Conservation (phyloP, 2,888 invertebrate genomes). For the Hypselothyrea guttata region DNA sequence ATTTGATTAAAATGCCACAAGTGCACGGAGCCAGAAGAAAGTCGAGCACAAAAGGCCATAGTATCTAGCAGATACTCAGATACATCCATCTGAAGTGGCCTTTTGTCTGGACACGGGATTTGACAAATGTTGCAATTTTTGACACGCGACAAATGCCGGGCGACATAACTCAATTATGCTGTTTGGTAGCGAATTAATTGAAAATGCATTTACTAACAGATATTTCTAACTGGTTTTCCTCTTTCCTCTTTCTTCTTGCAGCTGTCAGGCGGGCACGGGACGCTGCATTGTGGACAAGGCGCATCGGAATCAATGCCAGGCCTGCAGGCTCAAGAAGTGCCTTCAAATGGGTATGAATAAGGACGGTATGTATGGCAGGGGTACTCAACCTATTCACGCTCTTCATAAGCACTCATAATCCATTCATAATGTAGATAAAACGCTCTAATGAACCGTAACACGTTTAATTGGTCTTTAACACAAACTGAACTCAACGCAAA, state of each 20-base stretch:
- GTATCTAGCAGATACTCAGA: conserved; percentile 19
- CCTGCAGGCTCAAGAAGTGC: conserved; percentile 98
- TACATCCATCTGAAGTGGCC: conserved; percentile 19
- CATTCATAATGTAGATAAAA: conserved; percentile 34
- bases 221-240: conserved; percentile 4
- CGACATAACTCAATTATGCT: conserved; percentile 62
- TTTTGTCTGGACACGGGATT: conserved; percentile 27
- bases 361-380: conserved; percentile 94
- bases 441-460: conserved; percentile 73
- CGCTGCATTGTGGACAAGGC: conserved; percentile 99
- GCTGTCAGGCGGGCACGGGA: conserved; percentile 99
- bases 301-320: conserved; percentile 99
- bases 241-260: conserved; percentile 80
- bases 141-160: conserved; percentile 59
- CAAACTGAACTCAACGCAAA: conserved; percentile 57
- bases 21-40: conserved; percentile 48
- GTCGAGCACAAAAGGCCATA: conserved; percentile 55
- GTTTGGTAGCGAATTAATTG: conserved; percentile 49
- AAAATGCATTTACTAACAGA: conserved; percentile 6
- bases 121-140: conserved; percentile 77
- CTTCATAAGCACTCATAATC: not conserved
- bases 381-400: no score
- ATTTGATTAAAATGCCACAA: conserved; percentile 81
- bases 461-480: conserved; percentile 72
- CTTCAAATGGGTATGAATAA: conserved; percentile 99